These are phyloP conservation scores for Pseudorasbora parva DNA, from an alignment of 2,113 vertebrate genomes.

Conservation along the genomic window DNA sequence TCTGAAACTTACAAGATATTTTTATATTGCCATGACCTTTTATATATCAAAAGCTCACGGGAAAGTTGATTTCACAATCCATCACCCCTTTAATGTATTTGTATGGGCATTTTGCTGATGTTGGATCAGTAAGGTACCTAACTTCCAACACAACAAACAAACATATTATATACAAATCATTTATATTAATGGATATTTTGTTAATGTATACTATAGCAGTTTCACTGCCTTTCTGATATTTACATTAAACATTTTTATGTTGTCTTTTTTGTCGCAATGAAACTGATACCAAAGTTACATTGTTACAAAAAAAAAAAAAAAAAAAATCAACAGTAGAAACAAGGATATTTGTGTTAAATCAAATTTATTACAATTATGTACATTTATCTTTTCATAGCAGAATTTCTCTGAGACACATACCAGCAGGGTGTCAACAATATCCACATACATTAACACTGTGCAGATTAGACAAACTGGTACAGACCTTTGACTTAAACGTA, in stretches of 20 bases:
- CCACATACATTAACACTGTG: conserved; percentile 4
- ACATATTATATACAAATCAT: too few relatives aligned
- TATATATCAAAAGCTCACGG: too few relatives aligned
- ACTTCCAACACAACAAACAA: too few relatives aligned
- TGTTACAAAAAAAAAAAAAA: background rate
- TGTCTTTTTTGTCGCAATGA: background rate
- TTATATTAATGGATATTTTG: too few relatives aligned
- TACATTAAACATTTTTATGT: background rate
- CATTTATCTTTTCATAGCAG: conserved; percentile 76
- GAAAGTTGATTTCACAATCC: too few relatives aligned
- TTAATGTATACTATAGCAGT: background rate
- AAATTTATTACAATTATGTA: conserved; percentile 92
- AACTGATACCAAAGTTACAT: background rate
- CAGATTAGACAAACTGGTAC: conserved; percentile 5
- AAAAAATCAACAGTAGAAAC: background rate
- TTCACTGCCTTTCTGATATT: background rate
- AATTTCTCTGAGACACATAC: conserved; percentile 74
- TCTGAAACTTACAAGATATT: too few relatives aligned
- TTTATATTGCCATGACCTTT: too few relatives aligned
- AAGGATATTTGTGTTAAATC: conserved; percentile 73
- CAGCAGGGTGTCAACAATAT: conserved; percentile 45
- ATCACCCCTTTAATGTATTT: too few relatives aligned
- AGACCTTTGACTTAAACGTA: background rate
- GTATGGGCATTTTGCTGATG: background rate
- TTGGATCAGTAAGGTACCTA: too few relatives aligned